These are phyloP conservation scores for Drosophila picticornis DNA, from an alignment of 2,888 invertebrate genomes.

Conservation along the genomic window DNA sequence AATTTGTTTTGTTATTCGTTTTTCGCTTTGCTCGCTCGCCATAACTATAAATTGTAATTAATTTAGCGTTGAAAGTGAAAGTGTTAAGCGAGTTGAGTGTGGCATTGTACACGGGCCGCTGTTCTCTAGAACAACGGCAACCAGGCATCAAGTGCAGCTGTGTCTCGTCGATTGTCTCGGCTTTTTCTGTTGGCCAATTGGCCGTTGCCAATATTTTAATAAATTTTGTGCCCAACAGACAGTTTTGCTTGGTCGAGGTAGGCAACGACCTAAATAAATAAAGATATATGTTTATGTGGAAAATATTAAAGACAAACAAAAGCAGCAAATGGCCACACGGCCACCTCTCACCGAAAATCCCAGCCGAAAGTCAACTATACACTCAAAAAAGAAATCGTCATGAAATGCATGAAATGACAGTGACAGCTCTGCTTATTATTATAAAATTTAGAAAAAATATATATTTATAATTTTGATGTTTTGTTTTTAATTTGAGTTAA, in stretches of 20 bases:
- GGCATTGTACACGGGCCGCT: slow-evolving; percentile 4
- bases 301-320: slow-evolving; percentile 83
- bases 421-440: neutral
- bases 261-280: slow-evolving; percentile 82
- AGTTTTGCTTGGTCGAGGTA: slow-evolving; percentile 46
- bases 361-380: neutral
- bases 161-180: slow-evolving; percentile 12
- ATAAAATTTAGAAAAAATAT: too few species aligned
- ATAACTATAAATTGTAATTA: slow-evolving; percentile 78
- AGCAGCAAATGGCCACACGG: slow-evolving; percentile 31
- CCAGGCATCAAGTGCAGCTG: slow-evolving; percentile 74
- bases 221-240: slow-evolving; percentile 63
- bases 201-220: slow-evolving; percentile 63
- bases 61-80: slow-evolving; percentile 80
- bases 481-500: too few species aligned
- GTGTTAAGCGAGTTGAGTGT: slow-evolving; percentile 64
- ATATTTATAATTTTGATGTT: too few species aligned
- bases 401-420: neutral
- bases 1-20: slow-evolving; percentile 77
- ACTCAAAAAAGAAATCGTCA: neutral
- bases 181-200: slow-evolving; percentile 19
- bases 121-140: neutral
- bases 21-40: slow-evolving; percentile 48
- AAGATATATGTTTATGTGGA: slow-evolving; percentile 84
- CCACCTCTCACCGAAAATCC: neutral